Evolutionary conservation across 2,888 invertebrate species (phyloP), one percentile per base, ranked within the genome.

Genomic region (Hirtodrosophila alboralis): DNA sequence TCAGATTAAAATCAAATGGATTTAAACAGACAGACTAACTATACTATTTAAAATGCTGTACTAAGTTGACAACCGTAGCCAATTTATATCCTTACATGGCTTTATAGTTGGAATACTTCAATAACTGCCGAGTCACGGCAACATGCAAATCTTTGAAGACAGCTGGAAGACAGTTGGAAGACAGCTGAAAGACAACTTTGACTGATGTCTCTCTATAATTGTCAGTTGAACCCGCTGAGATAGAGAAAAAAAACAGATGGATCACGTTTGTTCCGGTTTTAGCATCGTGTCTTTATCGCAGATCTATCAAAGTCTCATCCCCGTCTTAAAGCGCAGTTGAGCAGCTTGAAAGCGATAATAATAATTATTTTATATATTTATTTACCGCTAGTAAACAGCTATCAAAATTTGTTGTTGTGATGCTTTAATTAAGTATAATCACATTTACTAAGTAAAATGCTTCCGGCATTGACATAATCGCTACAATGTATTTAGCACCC

Each of bases 261-360:
- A 49, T 66, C 78, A 67, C 59, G 78, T 66, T 59, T 53, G 60
- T 57, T 48, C 49, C 65, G 67, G 60, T 59, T 51, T 59, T 43
- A 37, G 28, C 54, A 48, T 51, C 5, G 37, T n/a, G 33, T 43
- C 30, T 28, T 45, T 59, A 54, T 51, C 36, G 31, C 27, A 37
- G 41, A 61, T 59, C 34, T 40, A 51, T 69, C 58, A 54, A n/a
- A 49, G 76, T 45, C 40, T 13, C 23, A 16, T 48, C 26, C 3
- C 5, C 18, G 18, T 28, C 28, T 21, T 21, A 3, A 6, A 40
- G 8, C 31, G 23, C 27, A 34, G 27, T 13, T 52, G 38, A 28
- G 6, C 27, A 12, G 28, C 23, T 14, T 10, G 6, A 18, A 12
- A 23, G 34, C 43, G 38, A 12, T 54, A 59, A 54, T 54, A 53